Evolutionary conservation across 64 coral and sea anemone species (phyloP).

Genomic region (Astreopora myriophthalma): DNA sequence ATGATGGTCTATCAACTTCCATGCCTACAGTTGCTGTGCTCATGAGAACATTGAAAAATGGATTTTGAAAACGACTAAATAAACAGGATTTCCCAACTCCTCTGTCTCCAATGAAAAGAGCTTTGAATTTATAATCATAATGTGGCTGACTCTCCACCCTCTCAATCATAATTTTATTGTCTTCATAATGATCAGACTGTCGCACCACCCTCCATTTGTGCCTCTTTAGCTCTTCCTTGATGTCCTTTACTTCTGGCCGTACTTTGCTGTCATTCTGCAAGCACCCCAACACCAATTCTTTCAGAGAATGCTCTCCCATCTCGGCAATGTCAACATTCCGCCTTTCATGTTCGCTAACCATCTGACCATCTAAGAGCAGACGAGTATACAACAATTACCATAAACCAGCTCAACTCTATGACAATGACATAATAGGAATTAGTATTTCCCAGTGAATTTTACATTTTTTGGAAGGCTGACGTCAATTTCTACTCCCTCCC

Average conservation of each 20-base stretch:
- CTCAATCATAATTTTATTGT: conserved; percentile 20
- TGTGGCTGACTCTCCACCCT: conserved; percentile 4
- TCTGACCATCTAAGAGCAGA: background rate
- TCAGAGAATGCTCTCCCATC: conserved; percentile 65
- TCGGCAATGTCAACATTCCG: conserved; percentile 42
- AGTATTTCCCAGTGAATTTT: too few relatives aligned
- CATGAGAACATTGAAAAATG: conserved; percentile 52
- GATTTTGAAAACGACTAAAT: conserved; percentile 72
- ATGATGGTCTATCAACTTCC: conserved; percentile 52
- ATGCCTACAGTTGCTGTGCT: conserved; percentile 66
- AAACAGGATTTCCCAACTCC: conserved; percentile 93
- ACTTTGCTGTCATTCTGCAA: conserved; percentile 33
- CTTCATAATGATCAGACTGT: background rate
- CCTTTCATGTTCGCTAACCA: conserved; percentile 47
- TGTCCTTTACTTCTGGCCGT: conserved; percentile 35
- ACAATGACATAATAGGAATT: too few relatives aligned
- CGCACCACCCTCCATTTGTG: conserved; percentile 2
- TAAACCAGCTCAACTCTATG: background rate
- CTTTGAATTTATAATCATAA: conserved; percentile 84
- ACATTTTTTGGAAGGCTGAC: too few relatives aligned
- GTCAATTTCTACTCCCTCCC: too few relatives aligned
- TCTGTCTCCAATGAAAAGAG: conserved; percentile 79
- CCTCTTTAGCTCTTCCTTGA: conserved; percentile 12
- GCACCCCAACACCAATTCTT: conserved; percentile 32
- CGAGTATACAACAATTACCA: background rate